phyloP scores from a whole-genome alignment of 2,797 vertebrate species.

The Pipistrellus pygmaeus region DNA sequence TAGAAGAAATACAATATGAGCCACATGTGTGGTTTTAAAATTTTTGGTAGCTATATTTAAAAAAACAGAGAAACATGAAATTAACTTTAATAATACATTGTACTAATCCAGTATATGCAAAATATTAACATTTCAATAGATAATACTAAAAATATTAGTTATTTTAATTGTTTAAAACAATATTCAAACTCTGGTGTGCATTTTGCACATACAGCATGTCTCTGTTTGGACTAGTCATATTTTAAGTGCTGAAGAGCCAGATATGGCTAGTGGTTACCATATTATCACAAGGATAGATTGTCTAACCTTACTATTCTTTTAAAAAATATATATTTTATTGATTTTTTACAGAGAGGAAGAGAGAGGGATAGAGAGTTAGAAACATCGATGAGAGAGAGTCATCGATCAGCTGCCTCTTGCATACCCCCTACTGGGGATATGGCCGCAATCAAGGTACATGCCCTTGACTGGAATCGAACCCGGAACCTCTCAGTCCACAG shows the following conservation, averaged over 20 bases:
- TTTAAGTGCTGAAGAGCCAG: neutral
- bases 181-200: neutral
- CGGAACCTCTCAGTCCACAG: no score
- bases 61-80: neutral
- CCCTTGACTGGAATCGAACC: no score
- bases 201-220: neutral
- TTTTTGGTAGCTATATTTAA: neutral
- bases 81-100: neutral
- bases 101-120: neutral
- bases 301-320: neutral
- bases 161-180: neutral
- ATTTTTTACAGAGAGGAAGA: no score
- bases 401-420: no score
- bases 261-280: neutral
- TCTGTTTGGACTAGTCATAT: neutral
- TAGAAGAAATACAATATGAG: neutral
- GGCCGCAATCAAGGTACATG: no score
- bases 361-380: no score
- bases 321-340: no score
- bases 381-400: no score
- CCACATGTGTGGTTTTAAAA: neutral
- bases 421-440: no score
- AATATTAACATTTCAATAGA: conserved; percentile 22
- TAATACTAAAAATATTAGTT: neutral
- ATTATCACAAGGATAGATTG: neutral